phyloP scores from a whole-genome alignment of 2,113 vertebrate genomes.

The Tiliqua scincoides region DNA sequence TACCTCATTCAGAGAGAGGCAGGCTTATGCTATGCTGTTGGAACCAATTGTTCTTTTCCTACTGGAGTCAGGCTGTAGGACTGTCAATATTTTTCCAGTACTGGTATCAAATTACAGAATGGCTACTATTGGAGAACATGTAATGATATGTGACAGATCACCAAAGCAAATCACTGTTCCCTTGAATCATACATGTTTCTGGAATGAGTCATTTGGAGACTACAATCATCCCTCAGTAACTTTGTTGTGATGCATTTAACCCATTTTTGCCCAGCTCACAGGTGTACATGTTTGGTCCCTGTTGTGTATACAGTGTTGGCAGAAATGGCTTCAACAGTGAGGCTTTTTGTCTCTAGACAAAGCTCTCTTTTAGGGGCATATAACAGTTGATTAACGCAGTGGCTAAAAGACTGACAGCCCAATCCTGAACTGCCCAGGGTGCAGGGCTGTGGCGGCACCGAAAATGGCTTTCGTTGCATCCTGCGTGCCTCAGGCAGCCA shows the following conservation, averaged over 20 bases:
- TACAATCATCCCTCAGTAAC: neutral
- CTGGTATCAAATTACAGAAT: neutral
- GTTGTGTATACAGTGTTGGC: neutral
- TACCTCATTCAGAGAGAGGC: neutral
- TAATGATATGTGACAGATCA: slow-evolving; percentile 6
- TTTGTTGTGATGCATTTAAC: neutral
- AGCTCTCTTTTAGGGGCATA: neutral
- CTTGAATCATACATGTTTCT: slow-evolving; percentile 1
- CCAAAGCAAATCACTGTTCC: neutral
- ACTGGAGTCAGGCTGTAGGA: neutral
- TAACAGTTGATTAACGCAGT: too few species aligned
- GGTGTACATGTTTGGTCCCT: neutral
- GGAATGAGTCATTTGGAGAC: slow-evolving; percentile 1
- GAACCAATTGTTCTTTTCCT: neutral
- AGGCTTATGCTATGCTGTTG: neutral
- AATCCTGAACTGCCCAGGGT: too few species aligned
- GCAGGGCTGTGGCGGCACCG: too few species aligned
- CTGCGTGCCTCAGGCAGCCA: too few species aligned
- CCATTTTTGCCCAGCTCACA: too few species aligned
- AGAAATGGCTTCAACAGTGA: too few species aligned
- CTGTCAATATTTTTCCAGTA: neutral
- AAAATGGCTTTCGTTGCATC: too few species aligned
- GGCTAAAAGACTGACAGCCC: too few species aligned
- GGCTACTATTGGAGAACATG: neutral
- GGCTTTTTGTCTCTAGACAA: neutral